These are phyloP conservation scores for Seira ritae DNA, from an alignment of 2,888 invertebrate genomes.

Conservation along the genomic window DNA sequence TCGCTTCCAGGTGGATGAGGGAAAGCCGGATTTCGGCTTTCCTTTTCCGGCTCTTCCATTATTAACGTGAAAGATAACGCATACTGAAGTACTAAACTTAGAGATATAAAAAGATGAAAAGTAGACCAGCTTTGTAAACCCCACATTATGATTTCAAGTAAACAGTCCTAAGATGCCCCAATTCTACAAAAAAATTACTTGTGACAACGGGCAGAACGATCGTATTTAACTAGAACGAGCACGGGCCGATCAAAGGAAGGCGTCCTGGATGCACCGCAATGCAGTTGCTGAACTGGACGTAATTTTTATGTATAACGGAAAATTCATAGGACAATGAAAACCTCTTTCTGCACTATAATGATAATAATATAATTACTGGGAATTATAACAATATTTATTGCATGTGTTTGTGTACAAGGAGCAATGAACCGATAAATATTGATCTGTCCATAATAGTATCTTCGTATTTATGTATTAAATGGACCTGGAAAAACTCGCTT, in stretches of 20 bases:
- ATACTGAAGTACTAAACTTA: neutral
- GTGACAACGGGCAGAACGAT: neutral
- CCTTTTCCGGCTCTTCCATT: neutral
- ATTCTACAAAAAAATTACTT: neutral
- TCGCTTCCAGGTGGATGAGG: conserved; percentile 15
- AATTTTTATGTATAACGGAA: neutral
- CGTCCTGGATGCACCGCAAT: neutral
- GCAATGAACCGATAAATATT: conserved; percentile 17
- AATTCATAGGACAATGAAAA: neutral
- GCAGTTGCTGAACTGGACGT: neutral
- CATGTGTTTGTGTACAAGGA: no score
- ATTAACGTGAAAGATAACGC: neutral
- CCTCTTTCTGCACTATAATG: neutral
- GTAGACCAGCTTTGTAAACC: no score
- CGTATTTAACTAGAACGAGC: conserved; percentile 18
- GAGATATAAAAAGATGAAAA: neutral
- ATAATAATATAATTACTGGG: neutral
- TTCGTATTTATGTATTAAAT: no score
- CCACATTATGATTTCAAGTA: no score
- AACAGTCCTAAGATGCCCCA: neutral
- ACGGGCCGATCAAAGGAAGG: neutral
- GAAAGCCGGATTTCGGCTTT: neutral
- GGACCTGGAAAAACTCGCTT: no score
- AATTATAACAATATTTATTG: no score
- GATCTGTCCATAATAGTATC: neutral